Conservation (phyloP, 2,113 vertebrate genomes). For the Brachyhypopomus occidentalis region DNA sequence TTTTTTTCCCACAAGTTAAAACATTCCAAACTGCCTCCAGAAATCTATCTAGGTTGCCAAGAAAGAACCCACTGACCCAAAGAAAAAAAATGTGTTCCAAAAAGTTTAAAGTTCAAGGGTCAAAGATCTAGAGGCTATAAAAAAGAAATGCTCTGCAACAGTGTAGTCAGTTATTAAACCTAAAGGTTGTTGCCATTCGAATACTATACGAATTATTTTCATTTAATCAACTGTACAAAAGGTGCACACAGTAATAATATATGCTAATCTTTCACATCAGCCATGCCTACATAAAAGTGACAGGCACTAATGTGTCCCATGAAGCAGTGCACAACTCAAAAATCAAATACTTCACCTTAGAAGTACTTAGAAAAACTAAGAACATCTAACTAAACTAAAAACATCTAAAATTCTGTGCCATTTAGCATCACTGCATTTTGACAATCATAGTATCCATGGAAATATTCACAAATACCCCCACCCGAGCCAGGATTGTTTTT, state of each 20-base stretch:
- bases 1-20: neutral
- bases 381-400: too few relatives aligned
- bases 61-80: neutral
- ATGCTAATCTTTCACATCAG: neutral
- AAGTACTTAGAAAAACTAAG: neutral
- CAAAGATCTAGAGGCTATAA: neutral
- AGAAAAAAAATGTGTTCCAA: neutral
- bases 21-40: neutral
- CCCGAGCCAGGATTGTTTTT: too few relatives aligned
- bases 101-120: neutral
- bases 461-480: slow-evolving; percentile 40
- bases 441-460: slow-evolving; percentile 30
- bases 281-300: neutral
- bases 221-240: neutral
- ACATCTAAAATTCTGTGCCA: too few relatives aligned
- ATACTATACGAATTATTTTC: too few relatives aligned
- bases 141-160: neutral
- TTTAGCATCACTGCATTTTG: slow-evolving; percentile 35
- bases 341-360: slow-evolving; percentile 3
- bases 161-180: slow-evolving; percentile 3
- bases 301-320: neutral
- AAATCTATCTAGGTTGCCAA: slow-evolving; percentile 5
- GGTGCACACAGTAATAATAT: too few relatives aligned
- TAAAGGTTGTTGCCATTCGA: neutral
- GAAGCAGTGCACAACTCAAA: neutral